A percentile compares a stretch with the other conserved stretches of the same genome.
These are phyloP conservation scores for Drosophila austrosaltans DNA, from an alignment of 2,888 invertebrate species.

Conservation along the genomic window DNA sequence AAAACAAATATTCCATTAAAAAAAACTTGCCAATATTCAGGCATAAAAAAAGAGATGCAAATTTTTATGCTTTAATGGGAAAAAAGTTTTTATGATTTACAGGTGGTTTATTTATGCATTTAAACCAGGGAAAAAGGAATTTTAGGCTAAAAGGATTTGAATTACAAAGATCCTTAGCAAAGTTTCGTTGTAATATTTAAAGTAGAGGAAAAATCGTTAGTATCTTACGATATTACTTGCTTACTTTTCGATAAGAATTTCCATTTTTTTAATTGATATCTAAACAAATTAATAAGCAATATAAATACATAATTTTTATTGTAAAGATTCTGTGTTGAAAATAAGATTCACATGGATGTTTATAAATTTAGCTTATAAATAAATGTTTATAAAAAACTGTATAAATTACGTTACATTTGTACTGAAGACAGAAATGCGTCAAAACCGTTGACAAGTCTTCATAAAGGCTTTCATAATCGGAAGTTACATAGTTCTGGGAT, in stretches of 20 bases:
- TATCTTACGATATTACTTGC: no score
- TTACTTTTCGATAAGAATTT: no score
- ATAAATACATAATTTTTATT: conserved; percentile 25
- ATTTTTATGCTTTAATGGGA: neutral
- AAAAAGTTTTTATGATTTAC: no score
- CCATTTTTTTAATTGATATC: neutral
- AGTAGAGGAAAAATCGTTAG: no score
- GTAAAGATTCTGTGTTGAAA: conserved; percentile 17
- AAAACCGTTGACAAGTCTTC: conserved; percentile 26
- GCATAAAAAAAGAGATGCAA: neutral
- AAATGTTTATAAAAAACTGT: conserved; percentile 46
- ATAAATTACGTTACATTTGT: conserved; percentile 44
- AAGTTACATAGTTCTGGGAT: conserved; percentile 14
- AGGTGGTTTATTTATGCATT: no score
- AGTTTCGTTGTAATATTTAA: no score
- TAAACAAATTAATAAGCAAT: conserved; percentile 1
- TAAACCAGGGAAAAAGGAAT: no score
- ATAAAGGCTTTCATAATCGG: conserved; percentile 12
- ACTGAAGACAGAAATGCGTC: conserved; percentile 42
- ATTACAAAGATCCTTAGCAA: no score
- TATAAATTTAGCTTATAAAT: conserved; percentile 20
- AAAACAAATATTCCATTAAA: neutral
- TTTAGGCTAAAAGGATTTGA: no score
- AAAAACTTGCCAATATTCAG: no score
- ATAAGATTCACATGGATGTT: conserved; percentile 32